Conservation (phyloP, 2,888 invertebrate genomes). For the Schizotus pectinicornis region DNA sequence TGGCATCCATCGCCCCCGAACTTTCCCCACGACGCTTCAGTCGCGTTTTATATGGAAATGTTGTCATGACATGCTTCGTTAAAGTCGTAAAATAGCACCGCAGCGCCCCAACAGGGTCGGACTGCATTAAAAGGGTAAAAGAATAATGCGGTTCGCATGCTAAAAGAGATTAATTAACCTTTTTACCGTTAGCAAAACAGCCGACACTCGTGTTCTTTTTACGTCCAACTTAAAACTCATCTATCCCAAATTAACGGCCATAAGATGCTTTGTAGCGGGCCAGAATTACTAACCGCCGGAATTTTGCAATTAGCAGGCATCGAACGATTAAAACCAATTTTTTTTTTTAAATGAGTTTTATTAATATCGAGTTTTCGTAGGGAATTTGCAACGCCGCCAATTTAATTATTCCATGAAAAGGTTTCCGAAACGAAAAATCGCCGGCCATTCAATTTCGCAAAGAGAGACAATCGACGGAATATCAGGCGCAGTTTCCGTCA, state of each 20-base stretch:
- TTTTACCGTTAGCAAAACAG: slow-evolving; percentile 52
- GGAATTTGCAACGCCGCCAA: background rate
- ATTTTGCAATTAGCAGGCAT: background rate
- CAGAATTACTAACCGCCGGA: background rate
- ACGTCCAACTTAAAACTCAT: slow-evolving; percentile 30
- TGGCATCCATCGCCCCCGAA: slow-evolving; percentile 50
- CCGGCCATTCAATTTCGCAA: background rate
- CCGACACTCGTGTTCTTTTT: slow-evolving; percentile 44
- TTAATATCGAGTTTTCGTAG: background rate
- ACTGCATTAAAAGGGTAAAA: slow-evolving; percentile 54
- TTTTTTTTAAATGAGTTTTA: background rate
- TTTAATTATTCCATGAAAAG: background rate
- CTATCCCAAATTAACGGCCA: slow-evolving; percentile 38
- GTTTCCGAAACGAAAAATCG: background rate
- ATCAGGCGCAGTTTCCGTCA: too few relatives aligned
- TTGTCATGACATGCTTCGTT: slow-evolving; percentile 57
- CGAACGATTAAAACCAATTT: background rate
- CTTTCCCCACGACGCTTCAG: slow-evolving; percentile 45
- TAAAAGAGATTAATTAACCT: slow-evolving; percentile 56
- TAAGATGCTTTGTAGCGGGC: slow-evolving; percentile 26
- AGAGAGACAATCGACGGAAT: background rate
- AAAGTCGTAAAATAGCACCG: slow-evolving; percentile 56
- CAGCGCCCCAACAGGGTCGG: slow-evolving; percentile 52
- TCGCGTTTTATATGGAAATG: slow-evolving; percentile 49
- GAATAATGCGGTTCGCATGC: slow-evolving; percentile 57